Evolutionary conservation across 2,888 invertebrate species (phyloP).

Genomic region (Diaphora mendica): DNA sequence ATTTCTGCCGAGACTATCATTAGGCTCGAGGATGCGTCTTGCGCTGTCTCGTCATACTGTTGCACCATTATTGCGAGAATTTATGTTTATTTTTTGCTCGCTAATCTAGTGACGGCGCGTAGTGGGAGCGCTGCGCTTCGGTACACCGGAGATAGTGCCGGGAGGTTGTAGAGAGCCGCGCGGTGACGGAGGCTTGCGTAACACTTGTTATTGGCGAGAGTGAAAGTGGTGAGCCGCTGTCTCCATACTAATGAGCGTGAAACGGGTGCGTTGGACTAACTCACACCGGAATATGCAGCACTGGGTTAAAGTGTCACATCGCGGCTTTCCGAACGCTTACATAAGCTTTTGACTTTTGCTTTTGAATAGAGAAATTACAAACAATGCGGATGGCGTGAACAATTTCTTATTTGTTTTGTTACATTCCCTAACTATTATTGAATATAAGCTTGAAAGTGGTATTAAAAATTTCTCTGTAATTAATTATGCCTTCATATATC

Average conservation of each 20-base stretch:
- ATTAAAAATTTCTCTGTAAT: not conserved
- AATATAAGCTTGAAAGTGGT: not conserved
- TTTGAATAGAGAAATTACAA: conserved; percentile 60
- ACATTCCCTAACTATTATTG: conserved; percentile 4
- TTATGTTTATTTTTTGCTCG: conserved; percentile 48
- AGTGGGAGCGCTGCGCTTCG: conserved; percentile 45
- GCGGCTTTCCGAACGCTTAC: conserved; percentile 71
- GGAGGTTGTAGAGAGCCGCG: conserved; percentile 73
- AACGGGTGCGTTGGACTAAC: conserved; percentile 71
- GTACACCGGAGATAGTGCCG: conserved; percentile 63
- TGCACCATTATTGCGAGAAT: conserved; percentile 67
- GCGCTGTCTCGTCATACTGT: conserved; percentile 59
- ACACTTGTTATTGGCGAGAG: conserved; percentile 82
- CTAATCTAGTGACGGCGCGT: conserved; percentile 37
- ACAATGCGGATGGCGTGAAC: conserved; percentile 32
- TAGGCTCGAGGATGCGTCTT: conserved; percentile 79
- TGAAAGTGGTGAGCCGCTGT: conserved; percentile 82
- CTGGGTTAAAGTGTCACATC: conserved; percentile 80
- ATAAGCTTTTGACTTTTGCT: conserved; percentile 70
- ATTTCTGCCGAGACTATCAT: conserved; percentile 78
- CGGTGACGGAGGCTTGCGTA: conserved; percentile 73
- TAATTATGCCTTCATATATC: not conserved
- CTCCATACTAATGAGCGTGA: conserved; percentile 83
- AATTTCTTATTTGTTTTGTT: conserved; percentile 29
- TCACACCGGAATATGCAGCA: conserved; percentile 67